Evolutionary conservation across 2,113 vertebrate species (phyloP), one percentile per base, ranked within the genome.

Genomic region (Climacteris rufus): DNA sequence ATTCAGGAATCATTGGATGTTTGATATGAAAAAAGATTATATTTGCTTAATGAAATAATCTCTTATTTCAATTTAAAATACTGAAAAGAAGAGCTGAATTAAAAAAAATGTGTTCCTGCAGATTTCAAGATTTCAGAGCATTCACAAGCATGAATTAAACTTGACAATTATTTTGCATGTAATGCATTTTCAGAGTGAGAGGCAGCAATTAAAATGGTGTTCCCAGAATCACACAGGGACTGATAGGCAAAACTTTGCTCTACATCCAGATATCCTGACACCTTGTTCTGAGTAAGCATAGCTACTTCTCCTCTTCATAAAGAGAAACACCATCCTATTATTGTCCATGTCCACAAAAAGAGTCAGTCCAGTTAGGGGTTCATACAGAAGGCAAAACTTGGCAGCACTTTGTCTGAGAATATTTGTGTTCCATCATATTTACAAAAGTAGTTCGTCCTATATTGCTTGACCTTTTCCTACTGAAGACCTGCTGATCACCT

Each of bases 401-500:
- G 20, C 35, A 77, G 21, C 8, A 39, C 7, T 78, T 59, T 84
- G 23, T 42, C 30, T 35, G 45, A 66, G 22, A 82, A 80, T 75
- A 92, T 82, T 91, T 80, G 44, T 17, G 28, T 92, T 91, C 49
- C 45, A 33, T 74, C 39, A 60, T 91, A 95, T 96, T 78, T 89
- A 70, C 44, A 79, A 71, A 92, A 94, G 77, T 30, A 82, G n/a
- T 23, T 87, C 7, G 9, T 63, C 39, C 35, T 90, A 40, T 91
- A 83, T 95, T 95, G 79, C 83, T 95, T 97, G 95, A 97, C 45
- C 37, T 93, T 94, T 89, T 68, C 71, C 64, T 90, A 37, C 40
- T 88, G 71, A 94, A 93, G 44, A 91, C 78, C 52, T 76, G 50
- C 68, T 64, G 82, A 95, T 68, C 84, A 90, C 89, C 88, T 95